Evolutionary conservation across 2,797 vertebrate genomes (phyloP).

Genomic region (Tiaroga cobitis): DNA sequence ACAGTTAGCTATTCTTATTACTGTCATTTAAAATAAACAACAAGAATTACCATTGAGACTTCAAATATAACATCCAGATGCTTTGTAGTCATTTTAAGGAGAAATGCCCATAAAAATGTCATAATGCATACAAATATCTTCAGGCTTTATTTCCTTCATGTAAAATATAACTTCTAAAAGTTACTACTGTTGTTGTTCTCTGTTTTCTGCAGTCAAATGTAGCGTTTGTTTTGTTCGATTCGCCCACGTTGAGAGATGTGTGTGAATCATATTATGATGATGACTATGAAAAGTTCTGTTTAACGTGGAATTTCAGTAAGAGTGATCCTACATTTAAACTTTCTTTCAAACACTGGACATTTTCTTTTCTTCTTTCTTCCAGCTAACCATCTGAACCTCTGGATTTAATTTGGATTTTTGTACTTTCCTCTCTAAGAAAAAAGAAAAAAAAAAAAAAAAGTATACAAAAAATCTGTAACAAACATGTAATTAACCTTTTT

Average conservation of each 20-base stretch:
- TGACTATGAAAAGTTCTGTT: neutral
- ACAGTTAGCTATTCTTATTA: neutral
- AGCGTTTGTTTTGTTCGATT: neutral
- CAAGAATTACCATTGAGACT: neutral
- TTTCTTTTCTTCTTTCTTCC: conserved; percentile 75
- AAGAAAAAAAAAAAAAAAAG: conserved; percentile 60
- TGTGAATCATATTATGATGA: neutral
- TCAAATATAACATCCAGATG: neutral
- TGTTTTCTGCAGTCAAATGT: neutral
- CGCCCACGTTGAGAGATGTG: neutral
- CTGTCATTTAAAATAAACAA: neutral
- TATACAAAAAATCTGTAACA: neutral
- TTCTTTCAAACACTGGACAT: conserved; percentile 66
- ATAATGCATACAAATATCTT: neutral
- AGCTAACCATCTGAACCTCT: conserved; percentile 89
- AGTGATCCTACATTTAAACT: conserved; percentile 14
- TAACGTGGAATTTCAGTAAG: conserved; percentile 5
- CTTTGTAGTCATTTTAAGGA: neutral
- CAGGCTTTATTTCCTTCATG: conserved; percentile 14
- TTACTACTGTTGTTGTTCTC: neutral
- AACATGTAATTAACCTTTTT: conserved; percentile 42
- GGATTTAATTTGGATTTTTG: conserved; percentile 81
- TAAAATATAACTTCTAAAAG: neutral
- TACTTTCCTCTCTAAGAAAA: conserved; percentile 57
- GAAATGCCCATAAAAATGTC: neutral